Percentiles rank a stretch among this genome's conserved stretches.
These are phyloP conservation scores for Musca vetustissima DNA, from an alignment of 1,140 invertebrate genomes.

Conservation along the genomic window DNA sequence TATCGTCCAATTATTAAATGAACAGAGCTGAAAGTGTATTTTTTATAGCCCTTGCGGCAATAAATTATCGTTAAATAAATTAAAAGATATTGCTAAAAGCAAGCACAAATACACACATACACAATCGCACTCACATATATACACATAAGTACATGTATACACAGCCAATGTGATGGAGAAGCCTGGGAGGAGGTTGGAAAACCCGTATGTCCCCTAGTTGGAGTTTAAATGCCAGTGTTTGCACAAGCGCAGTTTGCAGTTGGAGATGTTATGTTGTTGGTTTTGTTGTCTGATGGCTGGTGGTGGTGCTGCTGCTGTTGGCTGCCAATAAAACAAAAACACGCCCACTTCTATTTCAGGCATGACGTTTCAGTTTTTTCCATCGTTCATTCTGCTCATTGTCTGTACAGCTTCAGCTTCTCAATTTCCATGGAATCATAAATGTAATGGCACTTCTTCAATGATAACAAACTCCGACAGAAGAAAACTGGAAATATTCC, in stretches of 20 bases:
- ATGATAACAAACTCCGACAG: neutral
- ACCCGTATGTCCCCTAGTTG: too few relatives aligned
- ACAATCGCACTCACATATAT: neutral
- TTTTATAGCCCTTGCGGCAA: conserved; percentile 27
- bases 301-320: conserved; percentile 11
- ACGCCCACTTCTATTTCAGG: conserved; percentile 17
- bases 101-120: neutral
- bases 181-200: neutral
- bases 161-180: neutral
- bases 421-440: neutral
- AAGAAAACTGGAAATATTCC: conserved; percentile 13
- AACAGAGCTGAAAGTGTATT: conserved; percentile 42
- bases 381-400: too few relatives aligned
- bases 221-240: neutral
- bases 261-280: neutral
- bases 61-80: conserved; percentile 27
- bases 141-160: neutral
- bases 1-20: conserved; percentile 33
- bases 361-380: too few relatives aligned
- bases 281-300: neutral
- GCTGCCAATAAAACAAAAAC: conserved; percentile 20
- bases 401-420: too few relatives aligned
- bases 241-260: conserved; percentile 2
- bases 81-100: conserved; percentile 13
- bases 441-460: conserved; percentile 19